Conservation (phyloP, 2,888 invertebrate genomes). For the Nasonia oneida region DNA sequence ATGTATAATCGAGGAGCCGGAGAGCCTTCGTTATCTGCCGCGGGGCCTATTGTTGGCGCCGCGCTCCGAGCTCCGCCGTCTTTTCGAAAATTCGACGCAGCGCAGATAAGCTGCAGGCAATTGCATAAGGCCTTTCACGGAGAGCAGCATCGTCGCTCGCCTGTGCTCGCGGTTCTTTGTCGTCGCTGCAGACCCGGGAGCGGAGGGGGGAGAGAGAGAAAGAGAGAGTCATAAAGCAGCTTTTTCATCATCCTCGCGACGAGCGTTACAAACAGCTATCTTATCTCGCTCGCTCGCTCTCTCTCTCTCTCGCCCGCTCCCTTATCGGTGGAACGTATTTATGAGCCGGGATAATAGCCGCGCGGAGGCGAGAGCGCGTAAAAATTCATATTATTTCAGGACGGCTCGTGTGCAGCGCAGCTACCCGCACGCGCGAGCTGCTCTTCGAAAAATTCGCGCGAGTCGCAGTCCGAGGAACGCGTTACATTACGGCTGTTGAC, state of each 20-base stretch:
- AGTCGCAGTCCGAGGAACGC: not conserved
- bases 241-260: constrained; percentile 27
- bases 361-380: not conserved
- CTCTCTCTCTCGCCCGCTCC: not conserved
- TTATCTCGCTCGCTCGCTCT: constrained; percentile 36
- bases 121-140: not conserved
- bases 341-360: constrained; percentile 53
- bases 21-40: not conserved
- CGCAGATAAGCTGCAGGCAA: not conserved
- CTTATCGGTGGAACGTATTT: constrained; percentile 54
- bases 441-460: not conserved
- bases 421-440: not conserved
- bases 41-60: not conserved
- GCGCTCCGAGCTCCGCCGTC: not conserved
- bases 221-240: constrained; percentile 15
- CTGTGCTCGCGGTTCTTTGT: not conserved
- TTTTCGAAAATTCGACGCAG: not conserved
- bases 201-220: not conserved
- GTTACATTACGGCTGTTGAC: constrained; percentile 42
- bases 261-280: constrained; percentile 9
- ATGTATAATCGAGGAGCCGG: not conserved
- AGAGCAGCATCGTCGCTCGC: not conserved
- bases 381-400: constrained; percentile 20
- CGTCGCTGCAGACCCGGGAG: not conserved
- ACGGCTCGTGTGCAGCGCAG: not conserved